Conservation (phyloP, 2,888 invertebrate species). For the Rambutsinella grinnellia region DNA sequence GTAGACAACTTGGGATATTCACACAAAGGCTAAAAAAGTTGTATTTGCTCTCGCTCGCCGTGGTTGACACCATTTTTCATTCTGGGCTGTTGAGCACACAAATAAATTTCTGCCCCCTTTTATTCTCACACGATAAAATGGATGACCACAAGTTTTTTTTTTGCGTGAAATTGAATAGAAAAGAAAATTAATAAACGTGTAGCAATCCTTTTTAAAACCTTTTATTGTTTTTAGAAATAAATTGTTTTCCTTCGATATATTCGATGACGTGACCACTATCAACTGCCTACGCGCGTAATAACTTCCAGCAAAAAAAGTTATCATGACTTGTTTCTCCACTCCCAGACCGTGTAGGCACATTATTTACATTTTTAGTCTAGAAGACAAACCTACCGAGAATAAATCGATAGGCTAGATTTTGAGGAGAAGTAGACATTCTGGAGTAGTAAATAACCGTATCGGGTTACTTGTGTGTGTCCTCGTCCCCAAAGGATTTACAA, state of each 20-base stretch:
- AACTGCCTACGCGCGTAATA: too few species aligned
- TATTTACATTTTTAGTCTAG: too few species aligned
- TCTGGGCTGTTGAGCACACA: conserved; percentile 48
- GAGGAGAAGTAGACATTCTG: not conserved
- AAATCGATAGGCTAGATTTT: too few species aligned
- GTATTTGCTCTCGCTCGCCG: conserved; percentile 18
- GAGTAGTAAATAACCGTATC: conserved; percentile 8
- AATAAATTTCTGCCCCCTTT: conserved; percentile 38
- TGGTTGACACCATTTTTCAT: conserved; percentile 52
- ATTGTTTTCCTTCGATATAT: too few species aligned
- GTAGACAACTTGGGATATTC: too few species aligned
- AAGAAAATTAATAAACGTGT: not conserved
- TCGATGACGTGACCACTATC: too few species aligned
- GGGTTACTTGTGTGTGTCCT: not conserved
- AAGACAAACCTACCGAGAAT: too few species aligned
- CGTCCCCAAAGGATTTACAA: not conserved
- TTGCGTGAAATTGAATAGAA: not conserved
- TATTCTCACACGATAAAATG: not conserved
- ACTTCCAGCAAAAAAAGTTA: too few species aligned
- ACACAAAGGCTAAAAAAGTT: too few species aligned
- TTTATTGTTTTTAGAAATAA: too few species aligned
- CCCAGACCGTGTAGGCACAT: too few species aligned
- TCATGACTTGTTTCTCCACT: too few species aligned
- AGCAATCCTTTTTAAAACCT: not conserved
- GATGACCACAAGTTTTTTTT: not conserved